Percentiles rank a stretch among this genome's conserved stretches.
Conservation (phyloP, 2,888 invertebrate genomes). For the Drosophila quasianomalipes region DNA sequence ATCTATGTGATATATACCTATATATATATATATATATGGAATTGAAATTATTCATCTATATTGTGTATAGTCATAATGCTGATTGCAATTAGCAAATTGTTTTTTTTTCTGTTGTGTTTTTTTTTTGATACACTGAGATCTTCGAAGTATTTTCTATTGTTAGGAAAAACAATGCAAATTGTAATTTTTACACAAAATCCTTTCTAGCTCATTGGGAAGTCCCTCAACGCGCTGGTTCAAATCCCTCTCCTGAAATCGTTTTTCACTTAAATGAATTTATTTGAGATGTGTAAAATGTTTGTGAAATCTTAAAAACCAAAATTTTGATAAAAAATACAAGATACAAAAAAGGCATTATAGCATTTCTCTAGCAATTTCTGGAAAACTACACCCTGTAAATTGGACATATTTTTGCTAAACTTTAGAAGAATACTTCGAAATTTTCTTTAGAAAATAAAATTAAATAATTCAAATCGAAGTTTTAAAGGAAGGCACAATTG, state of each 20-base stretch:
- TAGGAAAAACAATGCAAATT: background rate
- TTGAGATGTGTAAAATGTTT: too few species aligned
- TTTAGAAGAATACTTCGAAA: background rate
- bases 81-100: slow-evolving; percentile 46
- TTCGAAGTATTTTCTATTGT: background rate
- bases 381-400: background rate
- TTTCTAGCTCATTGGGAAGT: too few species aligned
- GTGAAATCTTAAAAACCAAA: too few species aligned
- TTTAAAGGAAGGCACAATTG: too few species aligned
- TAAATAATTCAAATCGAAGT: too few species aligned
- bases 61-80: slow-evolving; percentile 25
- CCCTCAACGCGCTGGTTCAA: too few species aligned
- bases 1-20: slow-evolving; percentile 11
- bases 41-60: slow-evolving; percentile 20
- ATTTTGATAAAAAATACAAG: background rate
- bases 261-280: too few species aligned
- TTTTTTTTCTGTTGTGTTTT: slow-evolving; percentile 3
- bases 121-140: background rate
- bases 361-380: too few species aligned
- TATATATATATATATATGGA: background rate
- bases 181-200: fast-evolving
- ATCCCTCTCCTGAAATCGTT: too few species aligned
- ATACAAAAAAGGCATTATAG: too few species aligned
- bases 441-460: background rate
- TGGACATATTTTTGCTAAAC: background rate